phyloP scores from a whole-genome alignment of 1,140 invertebrate species.

The Dermatophagoides farinae region DNA sequence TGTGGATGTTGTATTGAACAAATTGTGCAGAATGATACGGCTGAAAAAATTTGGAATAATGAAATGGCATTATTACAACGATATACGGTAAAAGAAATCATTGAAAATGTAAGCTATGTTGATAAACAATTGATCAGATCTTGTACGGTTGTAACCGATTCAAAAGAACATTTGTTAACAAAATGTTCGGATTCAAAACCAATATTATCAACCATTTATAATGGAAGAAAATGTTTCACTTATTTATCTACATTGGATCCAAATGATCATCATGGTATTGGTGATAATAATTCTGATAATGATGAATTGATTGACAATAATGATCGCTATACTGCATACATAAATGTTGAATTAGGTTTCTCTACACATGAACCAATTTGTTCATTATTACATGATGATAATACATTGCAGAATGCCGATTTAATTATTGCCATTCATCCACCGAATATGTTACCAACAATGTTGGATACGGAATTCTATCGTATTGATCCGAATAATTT shows the following conservation, averaged over 20 bases:
- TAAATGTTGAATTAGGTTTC: not conserved
- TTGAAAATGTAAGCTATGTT: not conserved
- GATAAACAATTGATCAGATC: not conserved
- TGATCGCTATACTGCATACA: not conserved
- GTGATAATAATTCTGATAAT: not conserved
- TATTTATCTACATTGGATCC: not conserved
- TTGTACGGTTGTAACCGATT: not conserved
- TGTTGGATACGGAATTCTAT: not conserved
- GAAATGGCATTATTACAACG: too few relatives aligned
- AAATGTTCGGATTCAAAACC: not conserved
- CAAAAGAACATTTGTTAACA: not conserved
- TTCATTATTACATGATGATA: not conserved
- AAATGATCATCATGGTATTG: not conserved
- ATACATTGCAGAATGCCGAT: not conserved
- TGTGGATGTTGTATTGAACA: not conserved
- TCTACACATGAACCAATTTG: too few relatives aligned
- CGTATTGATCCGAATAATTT: not conserved
- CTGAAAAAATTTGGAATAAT: too few relatives aligned
- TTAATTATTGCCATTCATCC: not conserved
- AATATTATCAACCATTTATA: not conserved
- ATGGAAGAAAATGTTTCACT: constrained; percentile 2
- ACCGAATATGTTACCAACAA: not conserved
- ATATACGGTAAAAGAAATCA: too few relatives aligned
- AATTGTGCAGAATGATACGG: not conserved
- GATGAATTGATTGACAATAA: not conserved